phyloP scores from a whole-genome alignment of 2,113 vertebrate genomes.

The Sprattus sprattus region DNA sequence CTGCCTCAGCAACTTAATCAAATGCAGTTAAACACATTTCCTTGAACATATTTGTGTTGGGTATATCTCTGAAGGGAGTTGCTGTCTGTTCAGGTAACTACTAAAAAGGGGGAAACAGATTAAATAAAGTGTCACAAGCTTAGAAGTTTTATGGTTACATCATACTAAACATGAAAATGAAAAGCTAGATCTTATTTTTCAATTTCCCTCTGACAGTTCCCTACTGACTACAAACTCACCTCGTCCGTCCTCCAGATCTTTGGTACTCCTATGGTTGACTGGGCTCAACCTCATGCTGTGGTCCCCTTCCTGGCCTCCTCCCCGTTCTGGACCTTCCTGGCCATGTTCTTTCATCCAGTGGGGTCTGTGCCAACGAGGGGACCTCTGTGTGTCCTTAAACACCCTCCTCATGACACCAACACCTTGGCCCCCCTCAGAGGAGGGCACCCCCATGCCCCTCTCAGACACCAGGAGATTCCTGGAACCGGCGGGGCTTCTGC shows the following conservation, averaged over 20 bases:
- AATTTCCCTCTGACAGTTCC: neutral
- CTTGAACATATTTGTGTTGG: too few relatives aligned
- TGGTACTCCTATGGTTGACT: conserved; percentile 74
- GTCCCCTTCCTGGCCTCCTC: conserved; percentile 67
- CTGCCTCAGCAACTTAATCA: too few relatives aligned
- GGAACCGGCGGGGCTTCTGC: conserved; percentile 66
- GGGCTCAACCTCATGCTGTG: conserved; percentile 76
- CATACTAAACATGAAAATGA: too few relatives aligned
- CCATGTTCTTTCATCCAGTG: conserved; percentile 75
- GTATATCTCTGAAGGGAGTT: too few relatives aligned
- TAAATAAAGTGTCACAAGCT: too few relatives aligned
- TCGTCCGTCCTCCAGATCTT: conserved; percentile 86
- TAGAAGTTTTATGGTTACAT: too few relatives aligned
- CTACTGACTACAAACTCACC: conserved; percentile 70
- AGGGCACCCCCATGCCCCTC: conserved; percentile 42
- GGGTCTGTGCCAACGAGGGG: conserved; percentile 70
- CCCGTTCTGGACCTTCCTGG: conserved; percentile 61
- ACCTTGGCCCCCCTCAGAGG: conserved; percentile 64
- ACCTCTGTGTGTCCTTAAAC: conserved; percentile 66
- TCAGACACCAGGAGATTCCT: conserved; percentile 55
- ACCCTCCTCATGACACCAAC: conserved; percentile 72
- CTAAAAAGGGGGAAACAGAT: too few relatives aligned
- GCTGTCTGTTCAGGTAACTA: too few relatives aligned
- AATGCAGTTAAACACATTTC: too few relatives aligned
- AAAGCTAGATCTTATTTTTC: neutral